These are phyloP conservation scores for Noctua janthe DNA, from an alignment of 2,888 invertebrate genomes.

Conservation along the genomic window DNA sequence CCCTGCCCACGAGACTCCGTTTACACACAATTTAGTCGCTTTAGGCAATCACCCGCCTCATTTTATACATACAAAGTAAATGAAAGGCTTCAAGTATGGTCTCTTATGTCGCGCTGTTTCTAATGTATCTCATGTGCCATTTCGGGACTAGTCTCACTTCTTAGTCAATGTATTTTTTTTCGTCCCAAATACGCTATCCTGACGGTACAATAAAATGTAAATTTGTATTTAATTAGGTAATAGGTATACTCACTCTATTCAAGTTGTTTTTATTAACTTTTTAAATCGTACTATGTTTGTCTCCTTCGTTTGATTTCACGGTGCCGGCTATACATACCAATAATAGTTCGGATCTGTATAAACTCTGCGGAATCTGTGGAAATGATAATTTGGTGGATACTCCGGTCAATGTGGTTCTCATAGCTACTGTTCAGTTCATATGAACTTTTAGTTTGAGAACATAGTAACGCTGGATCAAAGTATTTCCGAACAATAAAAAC, in stretches of 20 bases:
- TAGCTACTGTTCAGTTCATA: not conserved
- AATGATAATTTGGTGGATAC: not conserved
- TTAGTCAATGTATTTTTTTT: slow-evolving; percentile 23
- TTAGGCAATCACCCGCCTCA: not conserved
- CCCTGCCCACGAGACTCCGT: not conserved
- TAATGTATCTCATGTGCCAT: slow-evolving; percentile 40
- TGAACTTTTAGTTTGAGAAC: not conserved
- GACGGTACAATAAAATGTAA: slow-evolving; percentile 11
- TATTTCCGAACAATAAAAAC: slow-evolving; percentile 5
- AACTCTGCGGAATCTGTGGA: not conserved
- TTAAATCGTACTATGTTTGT: not conserved
- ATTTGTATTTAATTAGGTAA: slow-evolving; percentile 36
- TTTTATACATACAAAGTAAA: too few species aligned
- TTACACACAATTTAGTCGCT: slow-evolving; percentile 1
- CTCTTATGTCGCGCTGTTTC: not conserved
- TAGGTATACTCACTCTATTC: slow-evolving; percentile 6
- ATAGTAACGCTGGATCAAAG: not conserved
- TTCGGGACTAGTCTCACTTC: slow-evolving; percentile 43
- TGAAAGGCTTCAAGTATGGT: not conserved
- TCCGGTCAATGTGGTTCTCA: not conserved
- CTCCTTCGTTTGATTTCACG: not conserved
- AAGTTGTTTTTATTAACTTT: not conserved
- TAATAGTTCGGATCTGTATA: not conserved
- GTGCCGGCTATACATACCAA: not conserved
- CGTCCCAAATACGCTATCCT: not conserved